Base-by-base conservation (phyloP, 2,113 vertebrate species). In the Lamprotornis superbus region DNA sequence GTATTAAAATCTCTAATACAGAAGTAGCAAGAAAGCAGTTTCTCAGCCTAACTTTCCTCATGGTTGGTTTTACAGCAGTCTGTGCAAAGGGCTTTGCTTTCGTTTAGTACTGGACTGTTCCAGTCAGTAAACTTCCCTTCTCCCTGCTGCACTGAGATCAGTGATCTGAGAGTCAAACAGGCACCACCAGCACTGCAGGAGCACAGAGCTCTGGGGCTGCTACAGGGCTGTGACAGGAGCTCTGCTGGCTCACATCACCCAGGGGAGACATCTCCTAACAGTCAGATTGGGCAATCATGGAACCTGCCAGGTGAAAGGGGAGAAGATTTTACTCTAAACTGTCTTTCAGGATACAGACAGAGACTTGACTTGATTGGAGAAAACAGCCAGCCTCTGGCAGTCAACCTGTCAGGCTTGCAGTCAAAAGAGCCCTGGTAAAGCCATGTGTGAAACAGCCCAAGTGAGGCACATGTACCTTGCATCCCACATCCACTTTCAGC, bases 11-110 rank as follows among this genome's bases (percentile, higher is more conserved):
- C 49, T 71, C 33, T 76, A 42, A 87, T 91, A 85, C 93, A 83
- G 89, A 94, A 95, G 77, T 70, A 96, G 52, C 95, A 94, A 94
- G 91, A 94, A 96, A 93, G 73, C 61, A 11, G n/a, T 93, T 91
- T 87, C 53, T 92, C 68, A 64, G 50, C 25, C 56, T 60, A 2
- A 27, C 69, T 84, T 68, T 52, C 24, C 37, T 77, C 7, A 1
- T 79, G 50, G 52, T 20, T 57, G 28, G 47, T 83, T 86, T 88
- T 77, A 39, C 49, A 49, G 56, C 46, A 68, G 8, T 23, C 53
- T 71, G 4, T 57, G 50, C 49, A 65, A 18, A 11, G 46, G 64
- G 52, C 65, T 82, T 63, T 73, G 63, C 86, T 64, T 47, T 89
- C 37, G 76, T 89, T 50, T 52, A 16, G 31, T 55, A 5, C n/a